Evolutionary conservation across 2,888 invertebrate species (phyloP).

Genomic region (Cephus spinipes): DNA sequence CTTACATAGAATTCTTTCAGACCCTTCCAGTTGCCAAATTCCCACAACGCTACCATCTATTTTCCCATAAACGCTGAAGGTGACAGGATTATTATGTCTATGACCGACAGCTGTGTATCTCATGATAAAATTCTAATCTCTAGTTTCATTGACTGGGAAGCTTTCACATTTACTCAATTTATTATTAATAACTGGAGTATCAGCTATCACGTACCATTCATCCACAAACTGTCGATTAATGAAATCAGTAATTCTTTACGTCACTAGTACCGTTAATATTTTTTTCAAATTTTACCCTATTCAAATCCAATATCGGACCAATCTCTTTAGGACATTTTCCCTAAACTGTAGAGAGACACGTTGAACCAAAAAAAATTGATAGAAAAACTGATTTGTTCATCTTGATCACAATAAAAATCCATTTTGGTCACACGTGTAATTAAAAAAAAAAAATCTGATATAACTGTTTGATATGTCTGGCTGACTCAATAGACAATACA

Average conservation of each 20-base stretch:
- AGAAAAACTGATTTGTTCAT: not conserved
- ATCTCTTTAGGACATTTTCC: conserved; percentile 28
- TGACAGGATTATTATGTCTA: conserved; percentile 21
- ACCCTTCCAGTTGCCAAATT: conserved; percentile 34
- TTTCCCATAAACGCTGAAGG: conserved; percentile 24
- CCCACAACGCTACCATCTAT: conserved; percentile 28
- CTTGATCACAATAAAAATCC: not conserved
- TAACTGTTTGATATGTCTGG: not conserved
- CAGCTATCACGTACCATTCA: conserved; percentile 35
- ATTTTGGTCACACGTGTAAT: not conserved
- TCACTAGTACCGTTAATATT: not conserved
- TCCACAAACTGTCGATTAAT: conserved; percentile 26
- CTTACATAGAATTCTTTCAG: conserved; percentile 32
- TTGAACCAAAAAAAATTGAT: conserved; percentile 18
- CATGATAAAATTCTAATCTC: conserved; percentile 22
- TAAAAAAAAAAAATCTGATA: not conserved
- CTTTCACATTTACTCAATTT: conserved; percentile 34
- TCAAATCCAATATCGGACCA: conserved; percentile 30
- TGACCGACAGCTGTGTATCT: conserved; percentile 31
- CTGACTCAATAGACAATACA: not conserved
- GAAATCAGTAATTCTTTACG: not conserved
- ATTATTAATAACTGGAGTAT: conserved; percentile 26
- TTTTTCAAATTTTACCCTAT: conserved; percentile 19
- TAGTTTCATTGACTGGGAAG: conserved; percentile 21
- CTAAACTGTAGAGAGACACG: conserved; percentile 25